Percentiles rank a stretch among this genome's conserved stretches.
These are phyloP conservation scores for Drosophila nebulosa DNA, from an alignment of 1,140 invertebrate species.

Conservation along the genomic window DNA sequence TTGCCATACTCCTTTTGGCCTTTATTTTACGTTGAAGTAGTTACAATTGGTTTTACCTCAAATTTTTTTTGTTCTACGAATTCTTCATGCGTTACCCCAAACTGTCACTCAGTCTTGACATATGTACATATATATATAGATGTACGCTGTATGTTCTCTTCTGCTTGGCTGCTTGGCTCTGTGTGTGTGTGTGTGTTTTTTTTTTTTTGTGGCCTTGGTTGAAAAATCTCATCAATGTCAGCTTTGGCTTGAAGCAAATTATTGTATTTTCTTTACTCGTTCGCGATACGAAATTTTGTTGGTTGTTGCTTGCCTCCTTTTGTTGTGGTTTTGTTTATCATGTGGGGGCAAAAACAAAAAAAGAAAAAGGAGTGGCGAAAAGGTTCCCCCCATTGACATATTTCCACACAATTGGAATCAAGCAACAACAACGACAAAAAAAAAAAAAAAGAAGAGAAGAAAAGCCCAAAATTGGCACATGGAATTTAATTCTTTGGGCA, in stretches of 20 bases:
- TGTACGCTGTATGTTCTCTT: not conserved
- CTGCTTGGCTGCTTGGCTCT: not conserved
- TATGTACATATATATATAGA: constrained; percentile 1
- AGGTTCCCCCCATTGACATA: constrained; percentile 42
- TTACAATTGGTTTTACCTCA: not conserved
- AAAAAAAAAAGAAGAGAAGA: not conserved
- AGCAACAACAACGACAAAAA: not conserved
- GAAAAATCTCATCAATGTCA: constrained; percentile 69
- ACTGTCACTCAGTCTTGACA: constrained; percentile 27
- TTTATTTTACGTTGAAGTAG: too few species aligned
- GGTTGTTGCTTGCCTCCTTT: constrained; percentile 22
- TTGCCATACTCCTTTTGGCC: too few species aligned
- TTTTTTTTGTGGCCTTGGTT: constrained; percentile 13
- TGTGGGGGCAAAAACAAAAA: too few species aligned
- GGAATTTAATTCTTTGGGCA: constrained; percentile 57
- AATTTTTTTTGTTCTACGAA: not conserved
- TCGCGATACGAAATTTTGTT: not conserved
- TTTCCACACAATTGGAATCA: constrained; percentile 59
- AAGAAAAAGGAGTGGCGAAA: constrained; percentile 1
- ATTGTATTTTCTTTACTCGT: not conserved
- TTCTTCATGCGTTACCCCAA: constrained; percentile 16
- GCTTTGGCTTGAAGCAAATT: constrained; percentile 33
- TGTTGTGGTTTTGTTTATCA: constrained; percentile 37
- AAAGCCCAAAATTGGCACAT: constrained; percentile 44
- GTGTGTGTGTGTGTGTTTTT: too few species aligned